These are phyloP conservation scores for Tachina grossa DNA, from an alignment of 2,888 invertebrate species.

Conservation along the genomic window DNA sequence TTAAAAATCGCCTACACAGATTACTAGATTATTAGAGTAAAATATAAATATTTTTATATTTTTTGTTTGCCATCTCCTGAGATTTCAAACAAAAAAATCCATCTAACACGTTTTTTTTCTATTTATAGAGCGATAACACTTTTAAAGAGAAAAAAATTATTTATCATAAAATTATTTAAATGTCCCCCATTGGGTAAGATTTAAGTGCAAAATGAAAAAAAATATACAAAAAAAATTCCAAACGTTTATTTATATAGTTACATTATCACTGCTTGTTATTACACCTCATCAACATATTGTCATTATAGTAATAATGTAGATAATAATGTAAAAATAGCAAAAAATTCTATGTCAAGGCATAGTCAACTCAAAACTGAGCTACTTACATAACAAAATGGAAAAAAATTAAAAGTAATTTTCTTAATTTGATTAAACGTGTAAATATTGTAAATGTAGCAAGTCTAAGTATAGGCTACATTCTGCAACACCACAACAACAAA, in stretches of 20 bases:
- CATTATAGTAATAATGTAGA: constrained; percentile 54
- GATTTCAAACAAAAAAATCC: constrained; percentile 23
- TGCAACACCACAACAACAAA: no score
- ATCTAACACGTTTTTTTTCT: constrained; percentile 49
- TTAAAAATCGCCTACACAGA: no score
- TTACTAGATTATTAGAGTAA: no score
- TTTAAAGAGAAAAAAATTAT: constrained; percentile 10
- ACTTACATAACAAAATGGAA: no score
- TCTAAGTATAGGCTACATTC: no score
- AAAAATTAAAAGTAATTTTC: no score
- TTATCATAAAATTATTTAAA: constrained; percentile 39
- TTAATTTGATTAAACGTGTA: no score
- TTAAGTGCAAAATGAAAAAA: constrained; percentile 28
- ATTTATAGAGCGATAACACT: constrained; percentile 2
- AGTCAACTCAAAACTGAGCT: background rate
- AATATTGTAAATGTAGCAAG: no score
- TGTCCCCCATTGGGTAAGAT: constrained; percentile 46
- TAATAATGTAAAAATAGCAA: constrained; percentile 5
- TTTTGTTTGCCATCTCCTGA: constrained; percentile 22
- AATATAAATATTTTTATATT: background rate
- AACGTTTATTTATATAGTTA: constrained; percentile 51
- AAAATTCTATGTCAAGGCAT: background rate
- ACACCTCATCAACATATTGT: constrained; percentile 63
- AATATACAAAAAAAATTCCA: background rate
- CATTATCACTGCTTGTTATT: constrained; percentile 65